These are phyloP conservation scores for Nibea albiflora DNA, from an alignment of 2,113 vertebrate species.

Conservation along the genomic window DNA sequence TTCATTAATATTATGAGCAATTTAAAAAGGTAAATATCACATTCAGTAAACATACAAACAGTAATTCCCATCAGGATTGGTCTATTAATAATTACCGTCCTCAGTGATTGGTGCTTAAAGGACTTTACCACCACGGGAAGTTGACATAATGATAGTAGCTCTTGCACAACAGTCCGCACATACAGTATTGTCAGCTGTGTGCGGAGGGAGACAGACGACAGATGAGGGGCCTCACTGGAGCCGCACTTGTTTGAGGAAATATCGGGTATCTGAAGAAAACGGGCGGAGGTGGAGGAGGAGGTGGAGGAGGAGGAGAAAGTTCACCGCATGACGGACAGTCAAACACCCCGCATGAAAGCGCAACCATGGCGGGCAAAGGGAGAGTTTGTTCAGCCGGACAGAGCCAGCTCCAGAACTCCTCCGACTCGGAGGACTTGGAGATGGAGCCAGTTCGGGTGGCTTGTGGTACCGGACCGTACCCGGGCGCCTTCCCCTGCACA, in stretches of 20 bases:
- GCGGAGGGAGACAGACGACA: slow-evolving; percentile 1
- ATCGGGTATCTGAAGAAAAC: neutral
- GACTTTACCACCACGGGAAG: slow-evolving; percentile 60
- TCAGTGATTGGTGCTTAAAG: slow-evolving; percentile 3
- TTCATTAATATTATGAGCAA: no score
- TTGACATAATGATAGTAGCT: slow-evolving; percentile 46
- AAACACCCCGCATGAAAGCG: neutral
- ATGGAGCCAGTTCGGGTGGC: slow-evolving; percentile 71
- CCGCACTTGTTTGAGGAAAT: neutral
- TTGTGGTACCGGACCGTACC: slow-evolving; percentile 26
- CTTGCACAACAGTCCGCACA: slow-evolving; percentile 48
- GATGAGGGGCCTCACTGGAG: slow-evolving; percentile 3
- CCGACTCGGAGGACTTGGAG: slow-evolving; percentile 89
- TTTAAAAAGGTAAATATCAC: no score
- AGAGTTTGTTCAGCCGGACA: slow-evolving; percentile 40
- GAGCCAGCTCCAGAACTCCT: slow-evolving; percentile 64
- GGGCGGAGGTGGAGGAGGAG: slow-evolving; percentile 2
- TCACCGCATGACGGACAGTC: slow-evolving; percentile 24
- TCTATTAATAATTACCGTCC: slow-evolving; percentile 68
- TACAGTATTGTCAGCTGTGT: neutral
- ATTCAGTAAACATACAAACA: no score
- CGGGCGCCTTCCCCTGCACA: slow-evolving; percentile 57
- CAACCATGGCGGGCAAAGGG: slow-evolving; percentile 67
- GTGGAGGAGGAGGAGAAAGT: slow-evolving; percentile 55
- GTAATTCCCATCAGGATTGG: neutral